Percentiles rank a stretch among this genome's conserved stretches.
These are phyloP conservation scores for Tachuris rubrigastra DNA, from an alignment of 2,113 vertebrate species.

Conservation along the genomic window DNA sequence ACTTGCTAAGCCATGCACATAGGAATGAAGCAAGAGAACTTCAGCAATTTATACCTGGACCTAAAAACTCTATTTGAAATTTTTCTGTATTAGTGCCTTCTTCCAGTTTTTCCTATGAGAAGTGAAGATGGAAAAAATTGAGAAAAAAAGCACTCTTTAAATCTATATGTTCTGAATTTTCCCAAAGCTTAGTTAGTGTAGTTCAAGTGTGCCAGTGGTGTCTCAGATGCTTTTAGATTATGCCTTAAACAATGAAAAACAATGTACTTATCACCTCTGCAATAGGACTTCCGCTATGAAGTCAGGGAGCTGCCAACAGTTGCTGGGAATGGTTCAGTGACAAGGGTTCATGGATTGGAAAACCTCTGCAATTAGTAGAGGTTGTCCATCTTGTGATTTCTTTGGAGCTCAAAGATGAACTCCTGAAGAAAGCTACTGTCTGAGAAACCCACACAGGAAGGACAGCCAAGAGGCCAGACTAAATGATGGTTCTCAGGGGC, in stretches of 20 bases:
- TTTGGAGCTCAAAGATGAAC: not conserved
- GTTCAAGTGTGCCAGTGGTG: not conserved
- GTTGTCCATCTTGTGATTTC: slow-evolving; percentile 20
- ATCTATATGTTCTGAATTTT: not conserved
- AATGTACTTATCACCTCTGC: not conserved
- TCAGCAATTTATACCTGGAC: not conserved
- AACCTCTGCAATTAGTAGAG: not conserved
- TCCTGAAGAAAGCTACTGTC: not conserved
- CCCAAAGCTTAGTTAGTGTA: not conserved
- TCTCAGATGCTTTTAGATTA: not conserved
- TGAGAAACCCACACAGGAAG: not conserved
- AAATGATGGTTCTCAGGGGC: slow-evolving; percentile 42
- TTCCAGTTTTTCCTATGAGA: not conserved
- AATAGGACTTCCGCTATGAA: not conserved
- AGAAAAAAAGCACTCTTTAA: not conserved
- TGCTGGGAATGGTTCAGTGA: not conserved
- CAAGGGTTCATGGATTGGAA: not conserved
- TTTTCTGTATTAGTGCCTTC: not conserved
- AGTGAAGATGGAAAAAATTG: not conserved
- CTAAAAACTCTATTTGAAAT: not conserved
- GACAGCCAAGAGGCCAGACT: not conserved
- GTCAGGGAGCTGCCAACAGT: not conserved
- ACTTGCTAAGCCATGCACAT: not conserved
- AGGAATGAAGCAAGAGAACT: not conserved
- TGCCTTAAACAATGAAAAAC: not conserved